A percentile compares a stretch with the other conserved stretches of the same genome.
phyloP scores from a whole-genome alignment of 2,797 vertebrate species.

The Cryptoprocta ferox region DNA sequence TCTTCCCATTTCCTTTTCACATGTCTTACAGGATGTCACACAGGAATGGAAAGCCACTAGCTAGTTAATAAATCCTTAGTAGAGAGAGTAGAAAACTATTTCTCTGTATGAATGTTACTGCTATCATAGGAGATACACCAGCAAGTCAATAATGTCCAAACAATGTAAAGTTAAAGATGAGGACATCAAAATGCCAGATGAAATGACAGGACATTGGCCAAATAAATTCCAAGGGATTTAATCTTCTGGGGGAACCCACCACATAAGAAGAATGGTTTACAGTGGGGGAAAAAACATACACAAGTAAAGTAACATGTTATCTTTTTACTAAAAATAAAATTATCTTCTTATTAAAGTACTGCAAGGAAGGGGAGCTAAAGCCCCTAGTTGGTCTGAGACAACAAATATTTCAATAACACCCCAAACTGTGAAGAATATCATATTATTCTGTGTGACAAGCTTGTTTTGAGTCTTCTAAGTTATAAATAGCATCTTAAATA shows the following conservation, averaged over 20 bases:
- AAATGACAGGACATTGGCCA: not conserved
- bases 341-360: slow-evolving; percentile 15
- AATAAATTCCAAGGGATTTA: not conserved
- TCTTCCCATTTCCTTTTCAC: not conserved
- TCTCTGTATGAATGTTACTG: not conserved
- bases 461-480: not conserved
- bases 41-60: not conserved
- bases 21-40: not conserved
- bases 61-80: not conserved
- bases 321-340: not conserved
- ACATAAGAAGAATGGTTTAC: not conserved
- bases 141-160: not conserved
- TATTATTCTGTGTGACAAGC: not conserved
- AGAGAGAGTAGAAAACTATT: not conserved
- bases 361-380: not conserved
- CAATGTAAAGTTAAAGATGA: not conserved
- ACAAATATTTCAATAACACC: not conserved
- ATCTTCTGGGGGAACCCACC: not conserved
- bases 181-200: not conserved
- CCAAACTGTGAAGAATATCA: not conserved
- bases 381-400: not conserved
- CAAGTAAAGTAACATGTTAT: not conserved
- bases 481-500: not conserved
- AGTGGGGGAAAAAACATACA: not conserved
- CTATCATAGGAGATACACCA: not conserved